A percentile compares a stretch with the other conserved stretches of the same genome.
phyloP scores from a whole-genome alignment of 2,113 vertebrate species.

The Mesocricetus auratus region DNA sequence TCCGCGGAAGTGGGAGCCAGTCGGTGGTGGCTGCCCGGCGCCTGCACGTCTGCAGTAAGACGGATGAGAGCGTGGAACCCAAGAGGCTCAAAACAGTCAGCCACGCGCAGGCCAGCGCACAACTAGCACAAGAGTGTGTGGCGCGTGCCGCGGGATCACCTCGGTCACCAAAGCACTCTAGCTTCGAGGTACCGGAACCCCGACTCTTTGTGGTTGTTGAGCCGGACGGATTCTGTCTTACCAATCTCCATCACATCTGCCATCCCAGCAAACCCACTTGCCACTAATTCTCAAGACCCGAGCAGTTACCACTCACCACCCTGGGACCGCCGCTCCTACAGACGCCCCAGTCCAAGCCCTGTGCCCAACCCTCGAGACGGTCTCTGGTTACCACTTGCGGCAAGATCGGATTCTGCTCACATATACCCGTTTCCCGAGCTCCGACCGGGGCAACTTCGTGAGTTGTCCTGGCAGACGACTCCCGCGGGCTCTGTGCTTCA shows the following conservation, averaged over 20 bases:
- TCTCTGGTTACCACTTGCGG: not conserved
- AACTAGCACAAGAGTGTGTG: not conserved
- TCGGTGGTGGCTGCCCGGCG: not conserved
- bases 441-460: rapidly evolving
- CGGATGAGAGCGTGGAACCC: not conserved
- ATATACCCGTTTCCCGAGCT: rapidly evolving
- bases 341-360: not conserved
- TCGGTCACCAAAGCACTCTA: not conserved
- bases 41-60: not conserved
- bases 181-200: too few relatives aligned
- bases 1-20: not conserved
- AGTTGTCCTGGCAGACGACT: not conserved
- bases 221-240: not conserved
- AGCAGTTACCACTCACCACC: not conserved
- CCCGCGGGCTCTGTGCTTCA: not conserved
- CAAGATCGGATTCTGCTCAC: not conserved
- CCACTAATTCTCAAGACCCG: not conserved
- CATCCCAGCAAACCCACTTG: too few relatives aligned
- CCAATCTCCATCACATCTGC: not conserved
- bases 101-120: not conserved
- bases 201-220: too few relatives aligned
- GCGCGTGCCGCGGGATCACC: not conserved
- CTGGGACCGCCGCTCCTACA: not conserved
- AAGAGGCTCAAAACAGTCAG: not conserved
- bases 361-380: not conserved